Percentiles rank a stretch among this genome's conserved stretches.
Conservation (phyloP, 1,140 invertebrate genomes). For the Nixonia krombeini region DNA sequence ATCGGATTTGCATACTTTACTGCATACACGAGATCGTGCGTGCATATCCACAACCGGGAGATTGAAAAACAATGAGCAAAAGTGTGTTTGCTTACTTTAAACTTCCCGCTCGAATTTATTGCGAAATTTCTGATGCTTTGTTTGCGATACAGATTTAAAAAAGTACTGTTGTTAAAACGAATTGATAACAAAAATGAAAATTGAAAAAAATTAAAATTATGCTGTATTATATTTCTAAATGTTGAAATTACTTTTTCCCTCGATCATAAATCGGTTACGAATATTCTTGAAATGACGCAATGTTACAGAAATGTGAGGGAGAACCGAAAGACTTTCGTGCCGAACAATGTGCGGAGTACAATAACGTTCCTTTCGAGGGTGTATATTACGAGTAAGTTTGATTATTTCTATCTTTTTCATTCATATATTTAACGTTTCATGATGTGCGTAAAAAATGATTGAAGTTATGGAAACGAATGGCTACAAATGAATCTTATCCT, state of each 20-base stretch:
- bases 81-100: neutral
- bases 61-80: slow-evolving; percentile 4
- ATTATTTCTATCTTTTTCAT: too few species aligned
- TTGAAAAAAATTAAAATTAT: neutral
- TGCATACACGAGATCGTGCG: slow-evolving; percentile 11
- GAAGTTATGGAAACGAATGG: too few species aligned
- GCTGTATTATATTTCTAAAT: too few species aligned
- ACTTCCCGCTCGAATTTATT: slow-evolving; percentile 1
- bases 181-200: neutral
- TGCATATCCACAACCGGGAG: neutral
- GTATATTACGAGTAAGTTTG: slow-evolving; percentile 83
- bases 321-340: slow-evolving; percentile 84
- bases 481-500: too few species aligned
- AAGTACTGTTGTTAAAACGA: too few species aligned
- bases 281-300: too few species aligned
- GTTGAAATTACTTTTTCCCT: neutral
- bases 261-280: too few species aligned
- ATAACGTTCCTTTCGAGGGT: slow-evolving; percentile 82
- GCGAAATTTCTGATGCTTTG: neutral
- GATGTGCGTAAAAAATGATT: too few species aligned
- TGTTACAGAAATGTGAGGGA: slow-evolving; percentile 81
- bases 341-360: slow-evolving; percentile 88
- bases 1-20: slow-evolving; percentile 33
- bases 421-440: neutral
- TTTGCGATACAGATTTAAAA: too few species aligned